Conservation (phyloP, 2,888 invertebrate genomes). For the Polyploca ridens region DNA sequence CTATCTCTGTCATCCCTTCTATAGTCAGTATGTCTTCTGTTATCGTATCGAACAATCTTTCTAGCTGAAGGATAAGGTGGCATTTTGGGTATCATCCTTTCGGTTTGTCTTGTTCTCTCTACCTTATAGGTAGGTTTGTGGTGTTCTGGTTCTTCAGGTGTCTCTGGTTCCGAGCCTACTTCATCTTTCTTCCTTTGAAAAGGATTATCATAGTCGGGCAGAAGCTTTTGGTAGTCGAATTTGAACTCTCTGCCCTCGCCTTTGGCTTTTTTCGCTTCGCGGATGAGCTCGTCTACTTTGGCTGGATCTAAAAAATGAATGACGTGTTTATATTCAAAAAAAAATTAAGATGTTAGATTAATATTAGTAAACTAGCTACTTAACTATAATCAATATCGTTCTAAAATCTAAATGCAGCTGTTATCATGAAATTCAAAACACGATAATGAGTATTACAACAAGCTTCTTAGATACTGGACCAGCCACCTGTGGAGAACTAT, state of each 20-base stretch:
- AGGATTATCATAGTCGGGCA: conserved; percentile 76
- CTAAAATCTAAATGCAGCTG: not conserved
- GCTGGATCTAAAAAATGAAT: conserved; percentile 58
- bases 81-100: conserved; percentile 28
- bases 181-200: conserved; percentile 71
- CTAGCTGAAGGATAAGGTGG: conserved; percentile 18
- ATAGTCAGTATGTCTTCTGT: conserved; percentile 28
- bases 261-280: conserved; percentile 73
- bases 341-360: not conserved
- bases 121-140: conserved; percentile 27
- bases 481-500: not conserved
- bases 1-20: conserved; percentile 39
- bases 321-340: not conserved
- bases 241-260: conserved; percentile 74
- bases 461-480: not conserved
- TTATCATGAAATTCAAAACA: not conserved
- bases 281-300: conserved; percentile 74
- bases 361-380: not conserved
- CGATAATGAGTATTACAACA: not conserved
- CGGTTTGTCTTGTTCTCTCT: conserved; percentile 27
- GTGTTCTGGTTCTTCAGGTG: conserved; percentile 15
- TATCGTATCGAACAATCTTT: conserved; percentile 28
- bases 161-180: conserved; percentile 32
- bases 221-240: conserved; percentile 73
- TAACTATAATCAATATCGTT: not conserved